A percentile compares a stretch with the other conserved stretches of the same genome.
Evolutionary conservation across 2,113 vertebrate genomes (phyloP).

Genomic region (Paradisaea rubra): DNA sequence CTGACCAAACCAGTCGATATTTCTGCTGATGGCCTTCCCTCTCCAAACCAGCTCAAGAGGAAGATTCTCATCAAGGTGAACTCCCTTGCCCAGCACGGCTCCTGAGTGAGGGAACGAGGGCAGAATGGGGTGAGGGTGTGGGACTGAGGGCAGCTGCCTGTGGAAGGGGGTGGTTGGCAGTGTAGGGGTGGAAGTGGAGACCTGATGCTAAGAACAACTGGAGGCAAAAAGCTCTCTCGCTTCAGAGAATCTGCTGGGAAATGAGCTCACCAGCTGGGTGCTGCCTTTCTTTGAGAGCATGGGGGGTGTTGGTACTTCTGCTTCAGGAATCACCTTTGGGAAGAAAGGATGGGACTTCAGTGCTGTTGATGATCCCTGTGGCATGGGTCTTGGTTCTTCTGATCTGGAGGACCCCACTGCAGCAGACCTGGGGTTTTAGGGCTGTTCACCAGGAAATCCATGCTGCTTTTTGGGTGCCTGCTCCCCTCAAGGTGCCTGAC

Average conservation of each 20-base stretch:
- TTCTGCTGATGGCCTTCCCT: constrained; percentile 89
- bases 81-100: background rate
- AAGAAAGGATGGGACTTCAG: background rate
- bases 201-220: background rate
- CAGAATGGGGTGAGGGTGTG: background rate
- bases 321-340: background rate
- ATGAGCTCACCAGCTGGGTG: background rate
- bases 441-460: background rate
- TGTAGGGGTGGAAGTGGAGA: background rate
- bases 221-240: background rate
- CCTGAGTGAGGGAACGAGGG: background rate
- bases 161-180: background rate
- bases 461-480: background rate
- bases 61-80: constrained; percentile 97
- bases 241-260: background rate
- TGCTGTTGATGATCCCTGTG: background rate
- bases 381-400: background rate
- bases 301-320: background rate
- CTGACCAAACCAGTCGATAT: constrained; percentile 95
- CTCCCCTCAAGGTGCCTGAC: background rate
- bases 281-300: background rate
- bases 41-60: constrained; percentile 93
- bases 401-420: background rate
- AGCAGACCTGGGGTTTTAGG: background rate
- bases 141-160: background rate